phyloP scores from a whole-genome alignment of 1,140 invertebrate species.

The Argopecten irradians region DNA sequence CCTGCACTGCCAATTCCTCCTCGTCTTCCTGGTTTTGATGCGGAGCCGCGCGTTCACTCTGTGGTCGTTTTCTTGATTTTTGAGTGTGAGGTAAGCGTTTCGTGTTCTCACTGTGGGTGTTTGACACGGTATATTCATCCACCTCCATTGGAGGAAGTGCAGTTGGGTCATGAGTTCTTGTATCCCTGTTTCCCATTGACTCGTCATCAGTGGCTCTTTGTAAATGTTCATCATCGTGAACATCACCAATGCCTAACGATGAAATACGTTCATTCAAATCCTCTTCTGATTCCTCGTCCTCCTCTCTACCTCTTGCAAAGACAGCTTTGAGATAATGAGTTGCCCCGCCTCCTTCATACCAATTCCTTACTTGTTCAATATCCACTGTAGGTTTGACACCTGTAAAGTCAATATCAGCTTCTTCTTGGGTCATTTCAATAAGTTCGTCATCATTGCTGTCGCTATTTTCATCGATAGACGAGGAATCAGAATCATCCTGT shows the following conservation, averaged over 20 bases:
- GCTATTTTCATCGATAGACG: background rate
- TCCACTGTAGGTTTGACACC: background rate
- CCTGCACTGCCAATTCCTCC: too few species aligned
- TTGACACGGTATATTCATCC: background rate
- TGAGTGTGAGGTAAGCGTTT: too few species aligned
- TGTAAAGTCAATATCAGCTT: background rate
- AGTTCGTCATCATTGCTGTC: background rate
- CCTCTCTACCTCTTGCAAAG: background rate
- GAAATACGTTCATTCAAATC: background rate
- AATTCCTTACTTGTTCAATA: too few species aligned
- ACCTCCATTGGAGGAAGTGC: background rate
- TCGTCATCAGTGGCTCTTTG: background rate
- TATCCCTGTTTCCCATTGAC: background rate
- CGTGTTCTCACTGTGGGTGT: too few species aligned
- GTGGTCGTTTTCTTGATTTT: too few species aligned
- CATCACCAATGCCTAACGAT: background rate
- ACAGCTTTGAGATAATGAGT: background rate
- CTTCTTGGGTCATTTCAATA: background rate
- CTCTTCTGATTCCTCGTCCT: background rate
- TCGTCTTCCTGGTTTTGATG: too few species aligned
- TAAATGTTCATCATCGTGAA: background rate
- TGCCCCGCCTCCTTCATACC: background rate
- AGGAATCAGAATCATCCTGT: background rate
- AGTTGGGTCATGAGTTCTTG: background rate
- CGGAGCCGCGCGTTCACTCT: too few species aligned